phyloP scores from a whole-genome alignment of 2,113 vertebrate genomes.

The Apodemus speciosus region DNA sequence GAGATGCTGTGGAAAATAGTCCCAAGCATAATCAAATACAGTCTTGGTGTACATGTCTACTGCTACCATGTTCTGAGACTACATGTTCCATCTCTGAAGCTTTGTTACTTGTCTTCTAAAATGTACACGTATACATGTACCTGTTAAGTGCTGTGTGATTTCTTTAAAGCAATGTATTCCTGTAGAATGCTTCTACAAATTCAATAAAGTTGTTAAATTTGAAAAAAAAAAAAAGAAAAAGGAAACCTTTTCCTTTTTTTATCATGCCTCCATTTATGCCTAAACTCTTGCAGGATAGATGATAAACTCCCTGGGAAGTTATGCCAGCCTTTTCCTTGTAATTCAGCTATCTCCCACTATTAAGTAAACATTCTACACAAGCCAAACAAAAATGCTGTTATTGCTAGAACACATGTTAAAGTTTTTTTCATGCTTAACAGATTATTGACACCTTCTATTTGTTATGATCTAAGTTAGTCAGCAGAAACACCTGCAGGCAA shows the following conservation, averaged over 20 bases:
- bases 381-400: constrained; percentile 16
- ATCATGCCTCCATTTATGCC: not conserved
- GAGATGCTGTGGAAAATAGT: constrained; percentile 53
- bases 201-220: constrained; percentile 81
- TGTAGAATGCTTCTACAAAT: constrained; percentile 79
- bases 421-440: not conserved
- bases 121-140: constrained; percentile 79
- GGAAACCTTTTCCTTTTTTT: not conserved
- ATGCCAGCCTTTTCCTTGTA: not conserved
- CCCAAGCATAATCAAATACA: constrained; percentile 45
- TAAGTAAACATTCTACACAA: constrained; percentile 11
- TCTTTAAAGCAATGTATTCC: constrained; percentile 66
- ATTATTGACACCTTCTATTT: not conserved
- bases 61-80: constrained; percentile 49
- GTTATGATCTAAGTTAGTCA: not conserved
- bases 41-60: not conserved
- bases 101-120: constrained; percentile 72
- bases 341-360: not conserved
- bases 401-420: not conserved
- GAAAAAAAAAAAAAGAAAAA: constrained; percentile 18
- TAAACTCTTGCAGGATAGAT: constrained; percentile 7
- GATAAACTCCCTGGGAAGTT: not conserved
- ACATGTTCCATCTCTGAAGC: constrained; percentile 53
- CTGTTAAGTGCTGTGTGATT: constrained; percentile 74
- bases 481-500: not conserved